These are phyloP conservation scores for Eulimnadia texana DNA, from an alignment of 1,140 invertebrate species.

Conservation along the genomic window DNA sequence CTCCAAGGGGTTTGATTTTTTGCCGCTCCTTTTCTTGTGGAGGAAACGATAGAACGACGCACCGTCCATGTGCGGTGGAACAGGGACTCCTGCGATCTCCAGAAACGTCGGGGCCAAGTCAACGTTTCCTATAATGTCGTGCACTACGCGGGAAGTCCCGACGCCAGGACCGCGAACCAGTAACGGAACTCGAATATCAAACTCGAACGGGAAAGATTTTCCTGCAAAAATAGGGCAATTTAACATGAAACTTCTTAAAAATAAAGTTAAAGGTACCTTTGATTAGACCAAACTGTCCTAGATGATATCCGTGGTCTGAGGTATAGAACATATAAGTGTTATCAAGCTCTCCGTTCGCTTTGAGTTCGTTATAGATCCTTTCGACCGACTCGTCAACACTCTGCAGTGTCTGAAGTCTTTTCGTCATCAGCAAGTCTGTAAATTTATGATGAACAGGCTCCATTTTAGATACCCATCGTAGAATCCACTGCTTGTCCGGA, in stretches of 20 bases:
- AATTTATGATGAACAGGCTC: constrained; percentile 85
- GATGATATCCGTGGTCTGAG: constrained; percentile 95
- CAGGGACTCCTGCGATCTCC: constrained; percentile 78
- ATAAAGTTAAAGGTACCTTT: constrained; percentile 52
- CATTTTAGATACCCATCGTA: constrained; percentile 87
- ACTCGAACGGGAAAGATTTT: constrained; percentile 97
- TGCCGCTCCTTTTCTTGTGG: constrained; percentile 13
- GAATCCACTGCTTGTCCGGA: constrained; percentile 95
- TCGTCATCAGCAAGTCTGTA: constrained; percentile 89
- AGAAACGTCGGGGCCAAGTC: constrained; percentile 93
- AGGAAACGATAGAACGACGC: constrained; percentile 58
- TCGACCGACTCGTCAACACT: constrained; percentile 73
- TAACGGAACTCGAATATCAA: constrained; percentile 94
- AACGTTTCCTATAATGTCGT: constrained; percentile 85
- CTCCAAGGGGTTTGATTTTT: constrained; percentile 19
- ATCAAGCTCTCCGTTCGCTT: constrained; percentile 70
- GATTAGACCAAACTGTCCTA: constrained; percentile 92
- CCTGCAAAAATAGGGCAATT: constrained; percentile 31
- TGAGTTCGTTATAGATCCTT: constrained; percentile 67
- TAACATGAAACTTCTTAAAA: neutral
- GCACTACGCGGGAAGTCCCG: constrained; percentile 68
- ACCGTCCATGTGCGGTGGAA: constrained; percentile 87
- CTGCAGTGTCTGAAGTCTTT: constrained; percentile 93
- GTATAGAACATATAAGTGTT: constrained; percentile 96
- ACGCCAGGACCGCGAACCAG: constrained; percentile 84